Percentiles rank a stretch among this genome's conserved stretches.
These are phyloP conservation scores for Stegodyphus mimosarum DNA, from an alignment of 1,140 invertebrate genomes.

Conservation along the genomic window DNA sequence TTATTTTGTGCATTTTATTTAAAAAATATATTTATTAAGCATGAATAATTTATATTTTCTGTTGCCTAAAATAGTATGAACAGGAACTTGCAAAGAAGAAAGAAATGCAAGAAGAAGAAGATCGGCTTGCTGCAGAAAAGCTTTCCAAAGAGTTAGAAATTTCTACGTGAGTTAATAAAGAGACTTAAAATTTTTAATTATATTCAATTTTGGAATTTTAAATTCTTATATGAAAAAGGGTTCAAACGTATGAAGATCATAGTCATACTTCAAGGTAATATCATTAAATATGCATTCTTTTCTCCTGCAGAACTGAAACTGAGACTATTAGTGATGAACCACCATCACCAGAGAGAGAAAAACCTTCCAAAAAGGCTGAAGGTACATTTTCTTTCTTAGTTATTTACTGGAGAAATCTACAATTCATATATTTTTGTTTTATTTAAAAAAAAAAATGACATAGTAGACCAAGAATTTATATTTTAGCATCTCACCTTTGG, in stretches of 20 bases:
- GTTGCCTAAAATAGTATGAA: conserved; percentile 74
- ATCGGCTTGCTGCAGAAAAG: conserved; percentile 69
- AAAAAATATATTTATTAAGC: too few species aligned
- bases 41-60: background rate
- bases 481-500: too few species aligned
- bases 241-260: background rate
- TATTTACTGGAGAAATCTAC: too few species aligned
- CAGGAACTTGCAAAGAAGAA: conserved; percentile 77
- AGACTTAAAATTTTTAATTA: background rate
- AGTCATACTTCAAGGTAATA: too few species aligned
- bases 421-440: too few species aligned
- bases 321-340: conserved; percentile 69
- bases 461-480: too few species aligned
- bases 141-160: conserved; percentile 70
- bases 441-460: too few species aligned
- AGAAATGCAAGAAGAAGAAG: conserved; percentile 74
- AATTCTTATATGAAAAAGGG: background rate
- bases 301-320: conserved; percentile 70
- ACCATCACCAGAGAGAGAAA: conserved; percentile 67
- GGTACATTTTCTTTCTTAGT: conserved; percentile 53
- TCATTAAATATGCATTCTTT: conserved; percentile 4
- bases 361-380: conserved; percentile 62
- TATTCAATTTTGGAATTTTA: background rate
- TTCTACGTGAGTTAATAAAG: conserved; percentile 69
- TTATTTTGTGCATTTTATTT: too few species aligned